Conservation (phyloP, 2,888 invertebrate genomes). For the Diogma glabrata region DNA sequence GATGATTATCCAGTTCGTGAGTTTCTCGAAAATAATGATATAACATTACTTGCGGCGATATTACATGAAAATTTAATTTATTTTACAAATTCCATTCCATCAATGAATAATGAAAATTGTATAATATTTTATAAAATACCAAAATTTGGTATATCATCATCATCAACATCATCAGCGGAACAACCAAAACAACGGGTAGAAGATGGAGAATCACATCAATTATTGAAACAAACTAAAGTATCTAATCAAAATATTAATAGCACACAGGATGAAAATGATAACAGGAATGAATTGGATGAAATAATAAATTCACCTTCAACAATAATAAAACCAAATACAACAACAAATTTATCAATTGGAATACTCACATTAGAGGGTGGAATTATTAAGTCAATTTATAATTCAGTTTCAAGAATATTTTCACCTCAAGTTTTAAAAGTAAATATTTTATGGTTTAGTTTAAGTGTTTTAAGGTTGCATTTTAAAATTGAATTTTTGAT, state of each 20-base stretch:
- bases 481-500: too few relatives aligned
- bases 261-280: too few relatives aligned
- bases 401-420: constrained; percentile 37
- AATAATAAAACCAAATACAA: too few relatives aligned
- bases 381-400: constrained; percentile 38
- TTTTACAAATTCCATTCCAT: constrained; percentile 35
- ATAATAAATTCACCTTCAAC: too few relatives aligned
- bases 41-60: constrained; percentile 37
- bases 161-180: constrained; percentile 10
- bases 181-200: constrained; percentile 16
- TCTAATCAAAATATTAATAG: too few relatives aligned
- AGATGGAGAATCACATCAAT: too few relatives aligned
- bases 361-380: constrained; percentile 38
- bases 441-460: constrained; percentile 18
- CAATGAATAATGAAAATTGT: constrained; percentile 32
- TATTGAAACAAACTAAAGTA: too few relatives aligned
- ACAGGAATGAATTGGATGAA: too few relatives aligned
- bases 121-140: constrained; percentile 38
- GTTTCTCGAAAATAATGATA: constrained; percentile 39
- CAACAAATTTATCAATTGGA: constrained; percentile 24
- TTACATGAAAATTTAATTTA: constrained; percentile 35
- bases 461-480: too few relatives aligned
- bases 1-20: constrained; percentile 34
- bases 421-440: constrained; percentile 34
- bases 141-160: constrained; percentile 25